A percentile compares a stretch with the other conserved stretches of the same genome.
Conservation (phyloP, 53 echinoderm and acorn worm genomes). For the Antedon mediterranea region DNA sequence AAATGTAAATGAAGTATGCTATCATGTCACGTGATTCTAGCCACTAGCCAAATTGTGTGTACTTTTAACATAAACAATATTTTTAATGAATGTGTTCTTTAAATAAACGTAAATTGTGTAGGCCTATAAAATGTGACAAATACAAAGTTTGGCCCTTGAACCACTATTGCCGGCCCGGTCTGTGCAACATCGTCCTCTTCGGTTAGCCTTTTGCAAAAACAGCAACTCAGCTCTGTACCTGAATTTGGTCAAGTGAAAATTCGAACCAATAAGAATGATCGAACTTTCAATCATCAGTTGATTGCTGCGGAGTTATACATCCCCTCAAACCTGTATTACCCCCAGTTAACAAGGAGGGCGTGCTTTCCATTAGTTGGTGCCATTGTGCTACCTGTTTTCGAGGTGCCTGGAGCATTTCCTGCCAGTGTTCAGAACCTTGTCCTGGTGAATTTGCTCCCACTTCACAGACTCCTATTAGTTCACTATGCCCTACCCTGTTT, state of each 20-base stretch:
- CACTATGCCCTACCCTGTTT: conserved; percentile 92
- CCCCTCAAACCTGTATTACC: conserved; percentile 57
- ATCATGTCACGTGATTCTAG: no score
- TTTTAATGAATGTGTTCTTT: no score
- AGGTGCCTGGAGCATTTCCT: conserved; percentile 71
- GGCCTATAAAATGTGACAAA: no score
- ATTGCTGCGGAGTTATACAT: conserved; percentile 69
- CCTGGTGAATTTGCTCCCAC: conserved; percentile 63
- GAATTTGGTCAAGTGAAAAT: neutral
- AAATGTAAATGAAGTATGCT: no score
- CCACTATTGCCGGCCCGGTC: no score
- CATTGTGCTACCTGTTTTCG: conserved; percentile 83
- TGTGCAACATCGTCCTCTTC: neutral
- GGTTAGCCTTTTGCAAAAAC: neutral
- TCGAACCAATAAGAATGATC: neutral
- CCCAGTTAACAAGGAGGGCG: conserved; percentile 65
- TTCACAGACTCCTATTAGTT: conserved; percentile 91
- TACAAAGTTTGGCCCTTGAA: no score
- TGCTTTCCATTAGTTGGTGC: conserved; percentile 78
- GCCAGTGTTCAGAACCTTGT: conserved; percentile 78
- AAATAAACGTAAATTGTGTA: no score
- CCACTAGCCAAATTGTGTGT: no score
- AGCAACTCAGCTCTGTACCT: neutral
- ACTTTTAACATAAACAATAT: no score
- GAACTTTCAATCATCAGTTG: conserved; percentile 40